Evolutionary conservation across 2,888 invertebrate genomes (phyloP).

Genomic region (Tipula helvola): DNA sequence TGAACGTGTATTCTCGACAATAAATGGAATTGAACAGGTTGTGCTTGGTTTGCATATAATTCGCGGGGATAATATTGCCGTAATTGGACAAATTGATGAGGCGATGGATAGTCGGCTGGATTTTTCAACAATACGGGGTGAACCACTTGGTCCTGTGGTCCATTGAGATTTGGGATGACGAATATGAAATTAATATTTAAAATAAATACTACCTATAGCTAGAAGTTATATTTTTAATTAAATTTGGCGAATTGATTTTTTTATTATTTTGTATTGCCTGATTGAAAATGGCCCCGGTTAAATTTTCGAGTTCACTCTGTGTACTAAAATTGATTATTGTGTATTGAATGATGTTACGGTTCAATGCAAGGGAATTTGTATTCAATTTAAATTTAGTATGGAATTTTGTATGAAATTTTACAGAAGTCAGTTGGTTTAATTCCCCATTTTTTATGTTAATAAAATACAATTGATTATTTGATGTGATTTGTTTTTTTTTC

Average conservation of each 20-base stretch:
- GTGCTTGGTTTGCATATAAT: conserved; percentile 95
- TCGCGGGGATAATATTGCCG: conserved; percentile 93
- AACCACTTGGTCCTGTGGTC: conserved; percentile 68
- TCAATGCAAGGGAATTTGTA: no score
- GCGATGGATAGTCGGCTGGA: conserved; percentile 70
- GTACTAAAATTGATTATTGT: neutral
- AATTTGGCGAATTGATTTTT: neutral
- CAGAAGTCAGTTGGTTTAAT: no score
- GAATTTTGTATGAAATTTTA: no score
- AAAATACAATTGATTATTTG: no score
- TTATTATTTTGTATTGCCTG: neutral
- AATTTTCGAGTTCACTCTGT: neutral
- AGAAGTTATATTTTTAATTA: no score
- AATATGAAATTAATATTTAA: conserved; percentile 15
- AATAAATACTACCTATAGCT: neutral
- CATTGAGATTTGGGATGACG: conserved; percentile 38
- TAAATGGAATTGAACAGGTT: conserved; percentile 87
- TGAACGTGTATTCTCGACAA: conserved; percentile 92
- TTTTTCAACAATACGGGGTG: conserved; percentile 66
- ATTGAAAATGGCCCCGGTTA: neutral
- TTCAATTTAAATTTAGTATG: no score
- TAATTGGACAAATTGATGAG: conserved; percentile 75
- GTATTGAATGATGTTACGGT: no score
- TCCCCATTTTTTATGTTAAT: no score
- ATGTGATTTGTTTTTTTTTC: no score